Conservation (phyloP, 35 echinoderm and acorn worm species). For the Ptychodera flava region DNA sequence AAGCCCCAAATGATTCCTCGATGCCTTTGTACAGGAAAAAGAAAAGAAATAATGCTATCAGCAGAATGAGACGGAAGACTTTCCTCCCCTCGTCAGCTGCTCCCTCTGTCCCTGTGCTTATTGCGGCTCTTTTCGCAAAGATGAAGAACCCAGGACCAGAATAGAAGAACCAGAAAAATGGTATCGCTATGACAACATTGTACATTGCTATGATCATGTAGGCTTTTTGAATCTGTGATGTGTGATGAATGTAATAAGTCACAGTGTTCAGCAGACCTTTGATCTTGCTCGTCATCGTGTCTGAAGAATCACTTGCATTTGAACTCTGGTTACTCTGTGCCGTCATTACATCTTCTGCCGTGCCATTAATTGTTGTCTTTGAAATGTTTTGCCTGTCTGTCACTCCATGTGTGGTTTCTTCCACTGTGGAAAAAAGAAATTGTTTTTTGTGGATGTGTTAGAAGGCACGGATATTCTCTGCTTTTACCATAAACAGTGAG, state of each 20-base stretch:
- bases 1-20: slow-evolving; percentile 74
- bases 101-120: not conserved
- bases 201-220: slow-evolving; percentile 63
- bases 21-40: slow-evolving; percentile 79
- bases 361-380: too few relatives aligned
- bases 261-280: too few relatives aligned
- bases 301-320: too few relatives aligned
- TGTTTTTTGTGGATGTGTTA: too few relatives aligned
- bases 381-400: too few relatives aligned
- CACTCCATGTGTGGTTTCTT: too few relatives aligned
- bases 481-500: too few relatives aligned
- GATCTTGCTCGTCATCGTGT: too few relatives aligned
- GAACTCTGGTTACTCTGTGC: too few relatives aligned
- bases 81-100: not conserved
- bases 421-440: too few relatives aligned
- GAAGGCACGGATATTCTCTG: too few relatives aligned
- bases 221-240: slow-evolving; percentile 17
- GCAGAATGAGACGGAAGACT: slow-evolving; percentile 31
- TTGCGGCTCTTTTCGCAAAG: not conserved
- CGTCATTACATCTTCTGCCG: too few relatives aligned
- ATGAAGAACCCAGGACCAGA: slow-evolving; percentile 3
- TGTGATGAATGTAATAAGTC: not conserved
- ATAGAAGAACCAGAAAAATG: slow-evolving; percentile 80
- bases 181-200: slow-evolving; percentile 7
- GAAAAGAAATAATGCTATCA: slow-evolving; percentile 58